These are phyloP conservation scores for Trilocha varians DNA, from an alignment of 2,888 invertebrate genomes.

Conservation along the genomic window DNA sequence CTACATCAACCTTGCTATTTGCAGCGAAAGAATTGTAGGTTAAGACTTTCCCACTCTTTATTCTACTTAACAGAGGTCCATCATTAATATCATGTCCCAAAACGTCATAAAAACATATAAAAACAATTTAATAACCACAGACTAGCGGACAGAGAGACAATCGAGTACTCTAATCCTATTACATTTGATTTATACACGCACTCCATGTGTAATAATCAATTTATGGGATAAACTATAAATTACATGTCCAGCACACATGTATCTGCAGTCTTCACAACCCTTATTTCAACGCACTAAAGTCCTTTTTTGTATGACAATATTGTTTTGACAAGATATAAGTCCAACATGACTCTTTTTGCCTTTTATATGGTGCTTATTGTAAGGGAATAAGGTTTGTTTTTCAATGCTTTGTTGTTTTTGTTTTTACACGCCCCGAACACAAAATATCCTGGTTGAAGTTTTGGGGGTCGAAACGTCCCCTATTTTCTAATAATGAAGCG, in stretches of 20 bases:
- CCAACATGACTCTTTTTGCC: slow-evolving; percentile 10
- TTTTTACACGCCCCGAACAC: slow-evolving; percentile 11
- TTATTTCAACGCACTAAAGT: slow-evolving; percentile 7
- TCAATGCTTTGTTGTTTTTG: background rate
- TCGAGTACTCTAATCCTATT: slow-evolving; percentile 40
- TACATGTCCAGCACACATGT: slow-evolving; percentile 24
- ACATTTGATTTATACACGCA: slow-evolving; percentile 51
- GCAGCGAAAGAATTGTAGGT: too few relatives aligned
- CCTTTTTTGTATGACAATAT: slow-evolving; percentile 9
- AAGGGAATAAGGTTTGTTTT: slow-evolving; percentile 8
- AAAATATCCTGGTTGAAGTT: slow-evolving; percentile 11
- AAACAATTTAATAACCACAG: slow-evolving; percentile 27
- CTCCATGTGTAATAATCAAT: slow-evolving; percentile 56
- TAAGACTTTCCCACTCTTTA: background rate
- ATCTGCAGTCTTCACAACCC: slow-evolving; percentile 4
- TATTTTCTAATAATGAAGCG: slow-evolving; percentile 44
- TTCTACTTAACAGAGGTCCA: background rate
- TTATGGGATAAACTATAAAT: slow-evolving; percentile 64
- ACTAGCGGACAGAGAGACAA: slow-evolving; percentile 17
- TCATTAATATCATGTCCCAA: background rate
- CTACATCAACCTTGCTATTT: too few relatives aligned
- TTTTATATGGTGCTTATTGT: slow-evolving; percentile 9
- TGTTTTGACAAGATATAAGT: slow-evolving; percentile 59
- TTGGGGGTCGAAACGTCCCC: slow-evolving; percentile 20
- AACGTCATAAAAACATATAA: slow-evolving; percentile 21